Evolutionary conservation across 1,140 invertebrate genomes (phyloP).

Genomic region (Scaptomyza hsui): DNA sequence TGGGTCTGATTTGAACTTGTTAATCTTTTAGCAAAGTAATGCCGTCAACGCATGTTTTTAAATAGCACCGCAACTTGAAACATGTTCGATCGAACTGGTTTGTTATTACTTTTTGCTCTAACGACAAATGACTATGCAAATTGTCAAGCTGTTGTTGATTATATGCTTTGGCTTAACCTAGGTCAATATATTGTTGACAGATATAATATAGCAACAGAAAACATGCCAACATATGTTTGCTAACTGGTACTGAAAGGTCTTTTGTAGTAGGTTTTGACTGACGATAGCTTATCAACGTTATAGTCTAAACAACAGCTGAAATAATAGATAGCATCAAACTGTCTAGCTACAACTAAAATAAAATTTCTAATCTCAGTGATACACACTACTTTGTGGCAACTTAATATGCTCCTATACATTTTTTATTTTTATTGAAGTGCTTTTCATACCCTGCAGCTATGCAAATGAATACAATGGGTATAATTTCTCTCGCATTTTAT

Average conservation of each 20-base stretch:
- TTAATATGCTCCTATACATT: background rate
- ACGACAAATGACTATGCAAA: background rate
- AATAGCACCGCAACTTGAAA: background rate
- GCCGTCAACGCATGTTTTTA: background rate
- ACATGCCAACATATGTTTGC: background rate
- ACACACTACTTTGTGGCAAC: background rate
- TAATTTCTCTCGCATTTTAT: too few species aligned
- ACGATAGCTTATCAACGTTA: too few species aligned
- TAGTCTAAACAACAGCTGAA: too few species aligned
- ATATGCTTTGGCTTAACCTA: background rate
- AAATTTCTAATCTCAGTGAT: too few species aligned
- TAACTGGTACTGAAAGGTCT: background rate
- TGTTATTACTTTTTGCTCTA: background rate
- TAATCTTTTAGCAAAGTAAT: background rate
- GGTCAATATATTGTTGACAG: background rate
- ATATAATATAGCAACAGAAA: background rate
- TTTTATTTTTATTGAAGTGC: background rate
- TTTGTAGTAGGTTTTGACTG: background rate
- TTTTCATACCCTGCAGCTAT: background rate
- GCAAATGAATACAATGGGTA: background rate
- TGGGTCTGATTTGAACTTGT: background rate
- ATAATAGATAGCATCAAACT: too few species aligned
- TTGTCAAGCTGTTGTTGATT: background rate
- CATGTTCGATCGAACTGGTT: constrained; percentile 8
- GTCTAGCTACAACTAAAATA: too few species aligned